Base-by-base conservation (phyloP, 1,140 invertebrate species). In the Papilio polyxenes region DNA sequence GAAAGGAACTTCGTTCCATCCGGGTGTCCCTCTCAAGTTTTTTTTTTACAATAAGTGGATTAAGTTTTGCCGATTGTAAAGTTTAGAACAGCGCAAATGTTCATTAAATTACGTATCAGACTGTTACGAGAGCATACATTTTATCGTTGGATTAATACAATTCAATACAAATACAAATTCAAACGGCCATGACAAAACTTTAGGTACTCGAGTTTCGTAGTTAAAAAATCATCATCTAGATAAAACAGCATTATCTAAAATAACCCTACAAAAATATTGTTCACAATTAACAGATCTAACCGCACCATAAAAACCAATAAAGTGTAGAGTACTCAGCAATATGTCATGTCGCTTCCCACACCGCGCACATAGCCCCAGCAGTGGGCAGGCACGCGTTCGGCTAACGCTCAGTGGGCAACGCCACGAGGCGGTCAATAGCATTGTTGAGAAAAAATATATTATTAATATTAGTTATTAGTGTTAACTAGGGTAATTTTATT, bases 211-310 rank as follows among this genome's bases (percentile, higher is more conserved):
- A 37, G 65, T 72, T 31, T 13, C 62, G 5, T 1, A 56, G 13
- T 13, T n/a, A n/a, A 17, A 37, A 37, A 6, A 31, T 2, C 23
- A 72, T 72, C 65, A 72, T 72, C 2, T 37, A 72, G 31, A 72
- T 15, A 37, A 37, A 72, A 72, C 5, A 65, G 11, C 62, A 65
- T 65, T 65, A 20, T 20, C 56, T 72, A 40, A 37, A 72, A 72
- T 17, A 37, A 72, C 62, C 23, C 62, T 65, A 72, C 65, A 72
- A 72, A 72, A 72, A 72, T 72, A 72, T 72, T 72, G 65, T 72
- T 72, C 20, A 37, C 65, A 72, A 72, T 72, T 72, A 72, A 72
- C 65, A 72, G 10, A 72, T 72, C 59, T 20, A 72, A 37, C 31
- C 20, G 20, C 3, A 65, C 62, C 62, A 65, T 65, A 65, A 65